Conservation (phyloP, 92 coral and sea anemone species). For the Zoanthus sociatus region DNA sequence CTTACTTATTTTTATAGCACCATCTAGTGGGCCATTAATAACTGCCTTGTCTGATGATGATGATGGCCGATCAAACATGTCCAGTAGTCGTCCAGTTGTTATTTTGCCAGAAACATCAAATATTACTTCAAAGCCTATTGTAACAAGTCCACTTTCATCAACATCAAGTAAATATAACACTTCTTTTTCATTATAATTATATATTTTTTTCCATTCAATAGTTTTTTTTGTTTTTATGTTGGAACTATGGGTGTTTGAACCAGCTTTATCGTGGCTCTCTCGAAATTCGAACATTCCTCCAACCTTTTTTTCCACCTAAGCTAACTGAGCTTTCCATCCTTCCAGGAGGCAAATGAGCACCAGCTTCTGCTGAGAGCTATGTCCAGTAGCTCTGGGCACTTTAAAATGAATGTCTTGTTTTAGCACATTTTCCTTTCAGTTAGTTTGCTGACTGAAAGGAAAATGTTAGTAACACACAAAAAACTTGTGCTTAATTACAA, state of each 20-base stretch:
- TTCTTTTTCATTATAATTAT: neutral
- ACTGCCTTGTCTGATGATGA: constrained; percentile 93
- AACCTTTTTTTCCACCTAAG: too few relatives aligned
- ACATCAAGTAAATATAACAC: constrained; percentile 58
- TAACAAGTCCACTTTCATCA: constrained; percentile 83
- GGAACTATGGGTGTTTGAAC: neutral
- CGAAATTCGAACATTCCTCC: too few relatives aligned
- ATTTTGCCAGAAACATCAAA: constrained; percentile 74
- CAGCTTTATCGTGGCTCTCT: too few relatives aligned
- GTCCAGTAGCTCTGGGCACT: too few relatives aligned
- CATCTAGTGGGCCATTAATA: constrained; percentile 89
- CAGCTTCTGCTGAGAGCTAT: too few relatives aligned
- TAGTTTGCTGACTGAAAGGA: too few relatives aligned
- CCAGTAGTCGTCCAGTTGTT: constrained; percentile 85
- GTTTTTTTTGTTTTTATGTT: neutral
- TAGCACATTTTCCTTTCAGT: too few relatives aligned
- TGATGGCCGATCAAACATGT: constrained; percentile 49
- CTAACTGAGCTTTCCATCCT: too few relatives aligned
- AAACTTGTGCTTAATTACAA: too few relatives aligned
- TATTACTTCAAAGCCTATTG: constrained; percentile 74
- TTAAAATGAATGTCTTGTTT: too few relatives aligned
- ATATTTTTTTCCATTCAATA: neutral
- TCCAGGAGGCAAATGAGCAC: too few relatives aligned
- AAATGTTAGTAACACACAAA: too few relatives aligned
- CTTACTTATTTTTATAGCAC: constrained; percentile 29